phyloP scores from a whole-genome alignment of 2,888 invertebrate species.

The Netelia fuscicornis region DNA sequence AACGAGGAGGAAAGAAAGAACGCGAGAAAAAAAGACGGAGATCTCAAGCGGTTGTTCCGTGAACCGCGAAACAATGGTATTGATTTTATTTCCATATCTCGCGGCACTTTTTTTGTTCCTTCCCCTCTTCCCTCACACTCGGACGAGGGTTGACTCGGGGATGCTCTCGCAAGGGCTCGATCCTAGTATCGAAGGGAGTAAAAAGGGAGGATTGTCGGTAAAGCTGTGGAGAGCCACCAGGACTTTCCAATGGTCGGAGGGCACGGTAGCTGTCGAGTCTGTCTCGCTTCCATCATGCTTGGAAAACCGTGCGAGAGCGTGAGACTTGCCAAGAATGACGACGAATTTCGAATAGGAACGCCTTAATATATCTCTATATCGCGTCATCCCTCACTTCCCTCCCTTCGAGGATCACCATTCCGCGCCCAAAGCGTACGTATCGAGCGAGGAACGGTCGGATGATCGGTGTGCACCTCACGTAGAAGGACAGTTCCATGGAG shows the following conservation, averaged over 20 bases:
- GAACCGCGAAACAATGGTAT: slow-evolving; percentile 84
- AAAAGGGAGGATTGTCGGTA: slow-evolving; percentile 45
- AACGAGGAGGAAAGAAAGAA: slow-evolving; percentile 20
- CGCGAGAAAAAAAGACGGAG: slow-evolving; percentile 21
- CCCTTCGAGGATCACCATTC: slow-evolving; percentile 18
- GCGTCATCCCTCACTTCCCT: background rate
- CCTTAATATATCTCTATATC: slow-evolving; percentile 15
- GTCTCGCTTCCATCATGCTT: slow-evolving; percentile 52
- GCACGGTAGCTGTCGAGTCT: slow-evolving; percentile 39
- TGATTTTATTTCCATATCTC: slow-evolving; percentile 84
- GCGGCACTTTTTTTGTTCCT: slow-evolving; percentile 65
- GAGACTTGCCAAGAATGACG: slow-evolving; percentile 55
- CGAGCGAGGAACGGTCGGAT: slow-evolving; percentile 83
- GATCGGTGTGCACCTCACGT: slow-evolving; percentile 83
- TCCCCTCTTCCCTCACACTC: slow-evolving; percentile 58
- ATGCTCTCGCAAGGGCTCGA: slow-evolving; percentile 64
- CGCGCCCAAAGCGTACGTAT: slow-evolving; percentile 80
- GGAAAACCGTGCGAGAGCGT: slow-evolving; percentile 33
- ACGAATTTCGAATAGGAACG: slow-evolving; percentile 44
- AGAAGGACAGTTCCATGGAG: slow-evolving; percentile 71
- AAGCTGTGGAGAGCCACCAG: slow-evolving; percentile 46
- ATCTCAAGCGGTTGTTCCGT: slow-evolving; percentile 63
- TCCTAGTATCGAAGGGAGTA: slow-evolving; percentile 54
- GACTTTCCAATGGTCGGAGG: slow-evolving; percentile 50
- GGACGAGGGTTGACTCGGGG: slow-evolving; percentile 68